Evolutionary conservation across 2,888 invertebrate genomes (phyloP).

Genomic region (Dusona sp.): DNA sequence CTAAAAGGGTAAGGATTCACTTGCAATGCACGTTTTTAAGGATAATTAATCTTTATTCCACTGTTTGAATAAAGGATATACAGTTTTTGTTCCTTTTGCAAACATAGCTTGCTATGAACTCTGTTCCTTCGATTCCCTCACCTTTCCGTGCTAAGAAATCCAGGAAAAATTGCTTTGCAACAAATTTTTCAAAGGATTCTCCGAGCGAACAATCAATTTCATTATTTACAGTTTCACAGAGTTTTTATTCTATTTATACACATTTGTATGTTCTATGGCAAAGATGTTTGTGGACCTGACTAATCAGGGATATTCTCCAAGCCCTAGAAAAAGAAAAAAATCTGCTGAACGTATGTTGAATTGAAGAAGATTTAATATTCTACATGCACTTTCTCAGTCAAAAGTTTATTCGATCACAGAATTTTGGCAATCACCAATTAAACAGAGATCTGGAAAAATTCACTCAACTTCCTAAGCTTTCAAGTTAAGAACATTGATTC

Average conservation of each 20-base stretch:
- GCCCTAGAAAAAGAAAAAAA: constrained; percentile 65
- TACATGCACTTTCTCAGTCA: too few relatives aligned
- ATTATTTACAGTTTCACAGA: constrained; percentile 10
- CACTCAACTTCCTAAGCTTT: too few relatives aligned
- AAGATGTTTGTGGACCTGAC: neutral
- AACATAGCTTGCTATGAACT: neutral
- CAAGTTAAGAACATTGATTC: too few relatives aligned
- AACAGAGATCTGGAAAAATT: too few relatives aligned
- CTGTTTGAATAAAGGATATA: neutral
- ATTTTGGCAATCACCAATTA: too few relatives aligned
- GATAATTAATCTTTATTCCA: neutral
- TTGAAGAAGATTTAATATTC: neutral
- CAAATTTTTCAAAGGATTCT: neutral
- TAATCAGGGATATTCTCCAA: constrained; percentile 70
- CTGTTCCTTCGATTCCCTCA: neutral
- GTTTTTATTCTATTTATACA: constrained; percentile 53
- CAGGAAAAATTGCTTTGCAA: neutral
- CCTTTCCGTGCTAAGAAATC: neutral
- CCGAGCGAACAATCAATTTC: neutral
- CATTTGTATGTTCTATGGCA: neutral
- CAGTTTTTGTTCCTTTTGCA: neutral
- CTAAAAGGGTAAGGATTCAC: neutral
- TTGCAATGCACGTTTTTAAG: neutral
- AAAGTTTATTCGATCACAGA: too few relatives aligned
- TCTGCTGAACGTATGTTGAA: neutral